A percentile compares a stretch with the other conserved stretches of the same genome.
phyloP scores from a whole-genome alignment of 2,888 invertebrate genomes.

The Labia minor region DNA sequence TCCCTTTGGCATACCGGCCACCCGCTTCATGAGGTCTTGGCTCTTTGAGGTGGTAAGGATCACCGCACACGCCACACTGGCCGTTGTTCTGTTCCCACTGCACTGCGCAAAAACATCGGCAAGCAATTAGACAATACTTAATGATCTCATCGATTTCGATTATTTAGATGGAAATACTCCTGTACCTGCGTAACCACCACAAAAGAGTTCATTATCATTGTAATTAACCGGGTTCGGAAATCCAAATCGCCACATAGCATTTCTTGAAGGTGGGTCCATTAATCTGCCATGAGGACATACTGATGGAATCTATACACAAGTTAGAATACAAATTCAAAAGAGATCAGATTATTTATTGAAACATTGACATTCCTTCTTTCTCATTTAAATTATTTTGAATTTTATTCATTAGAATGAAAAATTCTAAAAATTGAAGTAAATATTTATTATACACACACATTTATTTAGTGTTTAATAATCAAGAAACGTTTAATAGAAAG shows the following conservation, averaged over 20 bases:
- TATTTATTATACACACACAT: too few species aligned
- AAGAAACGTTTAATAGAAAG: too few species aligned
- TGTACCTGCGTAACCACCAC: slow-evolving; percentile 77
- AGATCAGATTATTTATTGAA: too few species aligned
- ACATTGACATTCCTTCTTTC: too few species aligned
- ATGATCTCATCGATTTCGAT: too few species aligned
- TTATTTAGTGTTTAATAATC: too few species aligned
- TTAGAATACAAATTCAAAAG: background rate
- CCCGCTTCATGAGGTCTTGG: slow-evolving; percentile 85
- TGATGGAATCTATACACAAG: background rate
- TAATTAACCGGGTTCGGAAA: slow-evolving; percentile 91
- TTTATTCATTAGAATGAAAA: too few species aligned
- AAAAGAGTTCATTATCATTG: slow-evolving; percentile 87
- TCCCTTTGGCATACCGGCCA: slow-evolving; percentile 75
- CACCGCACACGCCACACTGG: slow-evolving; percentile 82
- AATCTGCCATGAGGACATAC: slow-evolving; percentile 57
- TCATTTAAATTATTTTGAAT: too few species aligned
- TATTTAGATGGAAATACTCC: slow-evolving; percentile 19
- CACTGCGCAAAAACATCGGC: slow-evolving; percentile 42
- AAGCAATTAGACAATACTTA: background rate
- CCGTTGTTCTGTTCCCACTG: slow-evolving; percentile 81
- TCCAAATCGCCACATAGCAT: slow-evolving; percentile 91
- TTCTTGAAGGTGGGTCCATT: slow-evolving; percentile 86
- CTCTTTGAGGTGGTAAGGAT: slow-evolving; percentile 56
- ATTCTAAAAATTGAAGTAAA: too few species aligned